Evolutionary conservation across 2,113 vertebrate species (phyloP).

Genomic region (Neolamprologus toae): DNA sequence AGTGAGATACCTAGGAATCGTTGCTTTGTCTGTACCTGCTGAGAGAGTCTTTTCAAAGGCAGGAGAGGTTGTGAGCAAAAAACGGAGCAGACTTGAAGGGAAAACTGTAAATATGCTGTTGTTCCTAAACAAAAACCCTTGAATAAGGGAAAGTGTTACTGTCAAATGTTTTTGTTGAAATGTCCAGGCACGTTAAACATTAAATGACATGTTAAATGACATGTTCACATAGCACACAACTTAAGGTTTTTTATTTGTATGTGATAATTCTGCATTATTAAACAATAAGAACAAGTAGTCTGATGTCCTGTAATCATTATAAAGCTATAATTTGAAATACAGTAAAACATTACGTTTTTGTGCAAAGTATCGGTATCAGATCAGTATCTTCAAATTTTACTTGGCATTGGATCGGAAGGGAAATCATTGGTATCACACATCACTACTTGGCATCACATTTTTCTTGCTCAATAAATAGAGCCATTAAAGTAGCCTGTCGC

Average conservation of each 20-base stretch:
- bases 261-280: background rate
- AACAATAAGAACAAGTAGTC: background rate
- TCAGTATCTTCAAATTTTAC: background rate
- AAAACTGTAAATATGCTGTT: background rate
- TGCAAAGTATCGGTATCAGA: background rate
- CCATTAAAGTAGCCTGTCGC: background rate
- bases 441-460: background rate
- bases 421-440: background rate
- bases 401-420: background rate
- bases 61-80: background rate
- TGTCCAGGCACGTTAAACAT: background rate
- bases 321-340: background rate
- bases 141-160: background rate
- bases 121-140: background rate
- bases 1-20: background rate
- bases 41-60: background rate
- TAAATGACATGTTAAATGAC: background rate
- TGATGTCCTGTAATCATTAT: background rate
- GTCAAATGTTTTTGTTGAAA: background rate
- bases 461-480: background rate
- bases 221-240: background rate
- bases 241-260: background rate
- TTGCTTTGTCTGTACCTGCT: background rate
- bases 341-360: background rate
- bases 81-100: background rate